Base-by-base conservation (phyloP, 1,140 invertebrate genomes). In the Micrasema longulum region DNA sequence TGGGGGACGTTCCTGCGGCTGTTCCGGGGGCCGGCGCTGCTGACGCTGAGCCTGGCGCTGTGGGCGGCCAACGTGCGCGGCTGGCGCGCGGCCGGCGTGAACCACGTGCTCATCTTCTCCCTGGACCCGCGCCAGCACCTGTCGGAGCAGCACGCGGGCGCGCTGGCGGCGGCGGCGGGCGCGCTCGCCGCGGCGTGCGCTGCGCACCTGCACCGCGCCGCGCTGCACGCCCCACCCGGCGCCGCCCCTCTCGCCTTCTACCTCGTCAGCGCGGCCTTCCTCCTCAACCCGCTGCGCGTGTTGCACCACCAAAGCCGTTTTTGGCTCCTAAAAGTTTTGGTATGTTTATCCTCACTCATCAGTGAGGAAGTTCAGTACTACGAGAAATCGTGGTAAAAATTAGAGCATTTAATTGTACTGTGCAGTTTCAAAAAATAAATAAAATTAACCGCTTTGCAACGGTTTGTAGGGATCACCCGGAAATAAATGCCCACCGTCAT, bases 41-140 rank as follows among this genome's bases (percentile, higher is more conserved):
- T 99, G 31, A 93, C 99, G 60, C 88, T 98, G 76, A 97, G 97
- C 80, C 88, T 99, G 74, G 99, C 98, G 80, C 84, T 99, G 1
- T 96, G 99, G 80, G 97, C 97, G 14, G 91, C 99, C 14, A 99
- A 99, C 80, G 97, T 95, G n/a, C 98, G 98, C 82, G 97, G 97
- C 14, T 99, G 97, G 97, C 87, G 97, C 75, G 95, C 95, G 5
- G 97, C 97, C 0, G 97, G 98, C 9, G 97, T 99, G 2, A 99
- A 99, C 87, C 98, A 99, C 82, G 98, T 99, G 0, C 88, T 99
- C 0, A 99, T 99, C 76, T 99, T 99, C 81, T 98, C 99, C 82
- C 86, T 99, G 50, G 97, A 99, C 85, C 98, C 98, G 0, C 86
- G 98, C 63, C 97, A 98, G 84, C 97, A 99, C 87, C 84, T 95